phyloP scores from a whole-genome alignment of 2,888 invertebrate species.

The Invenusta paracnida region DNA sequence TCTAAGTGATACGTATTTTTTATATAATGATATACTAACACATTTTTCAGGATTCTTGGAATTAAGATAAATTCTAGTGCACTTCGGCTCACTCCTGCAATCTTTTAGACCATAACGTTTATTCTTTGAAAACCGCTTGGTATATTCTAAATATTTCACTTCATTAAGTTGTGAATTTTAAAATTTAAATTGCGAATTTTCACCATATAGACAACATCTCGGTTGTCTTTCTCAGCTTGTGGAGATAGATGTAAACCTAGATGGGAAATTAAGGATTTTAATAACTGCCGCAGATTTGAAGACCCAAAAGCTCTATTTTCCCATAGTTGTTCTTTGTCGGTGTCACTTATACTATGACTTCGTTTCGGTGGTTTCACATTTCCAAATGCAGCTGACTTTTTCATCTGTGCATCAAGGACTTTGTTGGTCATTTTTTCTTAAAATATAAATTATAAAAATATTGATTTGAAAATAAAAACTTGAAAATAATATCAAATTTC shows the following conservation, averaged over 20 bases:
- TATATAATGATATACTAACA: background rate
- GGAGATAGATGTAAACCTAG: background rate
- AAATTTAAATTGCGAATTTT: background rate
- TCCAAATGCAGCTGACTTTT: background rate
- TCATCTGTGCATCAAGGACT: background rate
- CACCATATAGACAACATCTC: background rate
- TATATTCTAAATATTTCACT: background rate
- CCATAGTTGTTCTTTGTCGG: background rate
- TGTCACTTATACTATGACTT: background rate
- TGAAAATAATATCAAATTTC: too few relatives aligned
- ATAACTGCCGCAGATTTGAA: background rate
- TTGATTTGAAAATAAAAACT: too few relatives aligned
- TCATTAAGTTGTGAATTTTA: background rate
- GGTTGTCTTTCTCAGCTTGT: background rate
- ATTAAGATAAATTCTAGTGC: background rate
- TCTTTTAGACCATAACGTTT: background rate
- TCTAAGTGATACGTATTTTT: background rate
- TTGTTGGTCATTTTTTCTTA: too few relatives aligned
- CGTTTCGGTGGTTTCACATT: background rate
- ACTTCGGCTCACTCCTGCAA: background rate
- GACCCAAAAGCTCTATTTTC: background rate
- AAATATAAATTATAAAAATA: too few relatives aligned
- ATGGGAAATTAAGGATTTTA: background rate
- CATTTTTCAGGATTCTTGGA: background rate
- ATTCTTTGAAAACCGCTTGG: background rate